Conservation (phyloP, 1,140 invertebrate genomes). For the Stegodyphus mimosarum region DNA sequence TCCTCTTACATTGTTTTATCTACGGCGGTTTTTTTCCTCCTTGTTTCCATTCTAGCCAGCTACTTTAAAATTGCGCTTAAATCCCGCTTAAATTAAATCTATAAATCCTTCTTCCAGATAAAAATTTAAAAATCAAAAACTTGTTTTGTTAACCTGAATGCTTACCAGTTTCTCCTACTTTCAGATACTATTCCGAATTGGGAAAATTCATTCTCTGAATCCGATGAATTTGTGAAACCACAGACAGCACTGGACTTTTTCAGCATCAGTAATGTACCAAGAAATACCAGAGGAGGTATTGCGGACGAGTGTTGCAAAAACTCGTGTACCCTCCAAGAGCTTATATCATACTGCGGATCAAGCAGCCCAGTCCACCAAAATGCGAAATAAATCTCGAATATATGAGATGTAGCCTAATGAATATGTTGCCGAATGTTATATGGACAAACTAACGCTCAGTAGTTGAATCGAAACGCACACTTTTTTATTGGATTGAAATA, state of each 20-base stretch:
- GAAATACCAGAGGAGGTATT: constrained; percentile 67
- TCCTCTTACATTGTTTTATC: no score
- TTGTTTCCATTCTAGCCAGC: no score
- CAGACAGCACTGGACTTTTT: constrained; percentile 38
- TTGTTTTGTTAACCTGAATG: no score
- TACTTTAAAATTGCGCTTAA: no score
- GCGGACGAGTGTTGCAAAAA: constrained; percentile 71
- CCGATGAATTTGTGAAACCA: constrained; percentile 24
- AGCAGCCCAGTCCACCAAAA: background rate
- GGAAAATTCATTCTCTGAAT: constrained; percentile 6
- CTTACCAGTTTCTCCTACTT: background rate
- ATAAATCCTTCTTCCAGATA: no score
- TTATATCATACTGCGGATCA: constrained; percentile 68
- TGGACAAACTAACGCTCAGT: background rate
- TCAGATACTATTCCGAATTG: constrained; percentile 1
- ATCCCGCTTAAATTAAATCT: no score
- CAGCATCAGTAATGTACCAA: background rate
- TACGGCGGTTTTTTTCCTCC: no score
- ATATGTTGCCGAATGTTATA: no score
- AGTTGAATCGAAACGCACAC: background rate
- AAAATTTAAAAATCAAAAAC: no score
- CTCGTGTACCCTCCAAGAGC: constrained; percentile 68
- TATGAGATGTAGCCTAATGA: no score
- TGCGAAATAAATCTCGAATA: background rate
- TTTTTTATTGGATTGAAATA: no score